phyloP scores from a whole-genome alignment of 2,888 invertebrate genomes.

The Apodemia zela region DNA sequence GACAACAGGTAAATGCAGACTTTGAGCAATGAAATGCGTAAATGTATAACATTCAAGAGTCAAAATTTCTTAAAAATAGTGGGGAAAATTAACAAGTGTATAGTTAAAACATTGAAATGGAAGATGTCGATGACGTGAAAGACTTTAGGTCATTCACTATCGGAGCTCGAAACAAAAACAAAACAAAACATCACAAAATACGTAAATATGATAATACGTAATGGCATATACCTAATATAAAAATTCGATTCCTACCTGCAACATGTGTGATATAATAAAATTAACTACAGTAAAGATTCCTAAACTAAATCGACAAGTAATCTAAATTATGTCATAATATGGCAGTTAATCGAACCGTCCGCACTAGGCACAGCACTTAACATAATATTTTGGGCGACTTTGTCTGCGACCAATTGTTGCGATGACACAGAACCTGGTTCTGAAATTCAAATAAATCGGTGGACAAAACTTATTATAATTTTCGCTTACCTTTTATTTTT shows the following conservation, averaged over 20 bases:
- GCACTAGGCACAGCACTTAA: slow-evolving; percentile 64
- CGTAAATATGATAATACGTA: slow-evolving; percentile 45
- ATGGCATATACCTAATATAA: slow-evolving; percentile 59
- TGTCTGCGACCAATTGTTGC: slow-evolving; percentile 50
- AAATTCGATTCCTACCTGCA: slow-evolving; percentile 70
- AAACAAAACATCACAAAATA: slow-evolving; percentile 54
- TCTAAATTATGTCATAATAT: slow-evolving; percentile 79
- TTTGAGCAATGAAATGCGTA: slow-evolving; percentile 71
- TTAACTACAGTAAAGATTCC: slow-evolving; percentile 65
- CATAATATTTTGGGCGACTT: slow-evolving; percentile 47
- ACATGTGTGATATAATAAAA: slow-evolving; percentile 61
- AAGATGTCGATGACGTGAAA: slow-evolving; percentile 42
- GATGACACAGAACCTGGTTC: slow-evolving; percentile 64
- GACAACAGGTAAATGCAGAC: slow-evolving; percentile 50
- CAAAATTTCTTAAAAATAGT: slow-evolving; percentile 54
- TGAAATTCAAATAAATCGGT: slow-evolving; percentile 71
- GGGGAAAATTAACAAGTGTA: slow-evolving; percentile 72
- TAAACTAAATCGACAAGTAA: slow-evolving; percentile 66
- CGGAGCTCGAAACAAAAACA: slow-evolving; percentile 34
- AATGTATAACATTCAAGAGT: slow-evolving; percentile 50
- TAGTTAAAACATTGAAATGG: slow-evolving; percentile 43
- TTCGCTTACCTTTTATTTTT: slow-evolving; percentile 20
- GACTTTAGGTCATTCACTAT: slow-evolving; percentile 45
- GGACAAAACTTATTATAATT: slow-evolving; percentile 53
- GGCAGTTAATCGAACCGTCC: slow-evolving; percentile 78